Evolutionary conservation across 2,888 invertebrate genomes (phyloP), one percentile per base, ranked within the genome.

Genomic region (Ctenicera cuprea): DNA sequence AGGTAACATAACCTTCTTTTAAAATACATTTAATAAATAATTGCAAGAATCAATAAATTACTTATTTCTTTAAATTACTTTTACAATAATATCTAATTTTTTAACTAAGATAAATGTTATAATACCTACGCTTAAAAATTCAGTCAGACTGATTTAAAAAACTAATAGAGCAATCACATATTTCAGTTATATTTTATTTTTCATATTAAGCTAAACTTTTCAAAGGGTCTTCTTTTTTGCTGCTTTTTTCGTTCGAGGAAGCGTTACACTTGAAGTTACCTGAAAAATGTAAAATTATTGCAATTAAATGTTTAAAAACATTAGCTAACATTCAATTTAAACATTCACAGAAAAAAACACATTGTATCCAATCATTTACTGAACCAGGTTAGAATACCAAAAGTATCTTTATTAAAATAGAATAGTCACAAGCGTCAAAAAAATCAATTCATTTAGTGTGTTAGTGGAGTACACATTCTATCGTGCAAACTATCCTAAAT

Each of bases 231-330:
- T 93, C 89, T 93, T 92, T 90, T 93, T 94, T 85, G 89, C 90
- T 76, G 91, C 87, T 87, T 93, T 93, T 89, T 93, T 93, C 88
- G 90, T 91, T 86, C 93, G 91, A 80, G 94, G 94, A 80, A 94
- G 89, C 80, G 94, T 94, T 84, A 93, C 92, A 86, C 90, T 91
- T 88, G 90, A 88, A 87, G 90, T 88, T 86, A 91, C 91, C 92
- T 92, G 90, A 83, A 92, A 91, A 41, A 41, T 14, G 26, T 48
- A 14, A 18, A 48, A 48, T 48, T 48, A 48, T 48, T 20, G 37
- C 18, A 61, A 18, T 20, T 0, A 1, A 11, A 57, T 37, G 18
- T 38, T n/a, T n/a, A n/a, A n/a, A n/a, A n/a, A n/a, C n/a, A n/a
- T n/a, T n/a, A n/a, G n/a, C n/a, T n/a, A n/a, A n/a, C n/a, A n/a